Percentiles rank a stretch among this genome's conserved stretches.
Conservation (phyloP, 2,113 vertebrate genomes). For the Labrus mixtus region DNA sequence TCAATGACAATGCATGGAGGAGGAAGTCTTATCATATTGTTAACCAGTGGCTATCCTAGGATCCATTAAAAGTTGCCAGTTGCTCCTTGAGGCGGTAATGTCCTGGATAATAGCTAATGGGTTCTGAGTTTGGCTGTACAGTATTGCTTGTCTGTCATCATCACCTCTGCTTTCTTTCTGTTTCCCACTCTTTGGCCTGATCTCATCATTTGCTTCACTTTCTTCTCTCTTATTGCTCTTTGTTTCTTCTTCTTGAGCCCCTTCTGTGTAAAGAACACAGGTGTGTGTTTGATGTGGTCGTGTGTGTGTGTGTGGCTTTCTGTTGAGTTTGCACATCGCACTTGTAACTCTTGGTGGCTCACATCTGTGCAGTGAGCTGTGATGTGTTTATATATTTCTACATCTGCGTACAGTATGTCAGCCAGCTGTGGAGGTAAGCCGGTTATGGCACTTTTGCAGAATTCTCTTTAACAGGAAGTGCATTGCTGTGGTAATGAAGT, state of each 20-base stretch:
- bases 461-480: constrained; percentile 60
- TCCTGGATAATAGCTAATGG: too few species aligned
- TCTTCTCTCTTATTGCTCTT: neutral
- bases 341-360: constrained; percentile 9
- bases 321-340: constrained; percentile 15
- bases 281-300: constrained; percentile 55
- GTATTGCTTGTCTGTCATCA: too few species aligned
- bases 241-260: neutral
- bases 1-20: too few species aligned
- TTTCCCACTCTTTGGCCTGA: neutral
- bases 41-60: too few species aligned
- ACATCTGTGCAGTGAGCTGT: constrained; percentile 26
- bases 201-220: neutral
- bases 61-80: too few species aligned
- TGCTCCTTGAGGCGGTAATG: too few species aligned
- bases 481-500: constrained; percentile 17
- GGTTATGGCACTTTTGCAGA: constrained; percentile 41
- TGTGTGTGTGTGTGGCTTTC: constrained; percentile 19
- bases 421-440: constrained; percentile 53
- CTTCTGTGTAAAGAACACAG: constrained; percentile 11
- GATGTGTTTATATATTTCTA: constrained; percentile 31
- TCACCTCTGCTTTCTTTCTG: too few species aligned
- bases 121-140: too few species aligned
- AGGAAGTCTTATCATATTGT: too few species aligned
- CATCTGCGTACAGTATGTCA: constrained; percentile 13